Conservation (phyloP, 2,797 vertebrate genomes). For the Perodicticus potto region DNA sequence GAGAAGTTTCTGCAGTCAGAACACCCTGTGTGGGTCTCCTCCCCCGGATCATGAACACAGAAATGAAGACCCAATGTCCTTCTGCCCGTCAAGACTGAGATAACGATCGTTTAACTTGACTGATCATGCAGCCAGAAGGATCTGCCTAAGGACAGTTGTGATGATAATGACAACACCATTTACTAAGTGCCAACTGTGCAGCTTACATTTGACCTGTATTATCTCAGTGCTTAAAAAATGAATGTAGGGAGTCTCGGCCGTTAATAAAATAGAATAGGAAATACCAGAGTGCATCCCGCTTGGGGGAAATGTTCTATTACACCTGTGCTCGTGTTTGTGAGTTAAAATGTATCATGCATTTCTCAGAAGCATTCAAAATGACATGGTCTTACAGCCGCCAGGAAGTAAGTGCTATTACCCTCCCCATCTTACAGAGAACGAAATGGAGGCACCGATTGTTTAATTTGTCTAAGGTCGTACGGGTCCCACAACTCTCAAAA, state of each 20-base stretch:
- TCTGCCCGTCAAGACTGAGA: background rate
- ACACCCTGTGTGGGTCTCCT: background rate
- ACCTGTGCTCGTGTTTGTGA: background rate
- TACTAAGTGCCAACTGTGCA: background rate
- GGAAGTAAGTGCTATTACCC: background rate
- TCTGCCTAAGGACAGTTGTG: fast-evolving
- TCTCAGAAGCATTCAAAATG: background rate
- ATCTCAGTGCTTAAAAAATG: background rate
- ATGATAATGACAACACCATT: background rate
- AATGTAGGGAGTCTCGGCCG: background rate
- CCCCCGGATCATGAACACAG: background rate
- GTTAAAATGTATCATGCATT: background rate
- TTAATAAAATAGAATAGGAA: background rate
- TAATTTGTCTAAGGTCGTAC: background rate
- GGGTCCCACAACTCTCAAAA: background rate
- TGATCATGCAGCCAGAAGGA: background rate
- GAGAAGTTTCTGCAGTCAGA: background rate
- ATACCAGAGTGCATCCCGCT: background rate
- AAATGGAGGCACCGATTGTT: background rate
- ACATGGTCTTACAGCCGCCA: too few species aligned
- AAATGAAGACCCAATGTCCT: background rate
- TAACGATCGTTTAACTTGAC: background rate
- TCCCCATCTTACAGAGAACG: background rate
- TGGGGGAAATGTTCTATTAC: background rate
- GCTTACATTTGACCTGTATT: too few species aligned